phyloP scores from a whole-genome alignment of 2,113 vertebrate genomes.

The Phoxinus phoxinus region DNA sequence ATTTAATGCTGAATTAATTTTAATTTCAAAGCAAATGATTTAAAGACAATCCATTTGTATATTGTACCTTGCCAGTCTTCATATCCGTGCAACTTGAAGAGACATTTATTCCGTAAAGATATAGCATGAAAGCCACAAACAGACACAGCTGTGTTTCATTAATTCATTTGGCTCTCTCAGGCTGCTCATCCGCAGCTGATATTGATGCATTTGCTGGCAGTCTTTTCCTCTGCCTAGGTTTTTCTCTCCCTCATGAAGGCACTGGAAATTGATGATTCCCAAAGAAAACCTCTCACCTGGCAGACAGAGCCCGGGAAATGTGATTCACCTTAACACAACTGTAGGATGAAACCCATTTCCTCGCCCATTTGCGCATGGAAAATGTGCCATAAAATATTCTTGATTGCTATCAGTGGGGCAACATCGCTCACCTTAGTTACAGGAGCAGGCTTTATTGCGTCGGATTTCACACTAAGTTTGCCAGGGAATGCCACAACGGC shows the following conservation, averaged over 20 bases:
- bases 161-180: conserved; percentile 7
- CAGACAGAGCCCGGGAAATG: conserved; percentile 60
- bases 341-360: conserved; percentile 64
- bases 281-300: conserved; percentile 59
- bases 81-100: neutral
- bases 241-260: conserved; percentile 55
- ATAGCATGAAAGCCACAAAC: neutral
- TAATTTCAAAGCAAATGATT: neutral
- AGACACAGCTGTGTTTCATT: conserved; percentile 26
- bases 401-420: conserved; percentile 60
- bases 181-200: conserved; percentile 1
- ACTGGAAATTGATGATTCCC: conserved; percentile 61
- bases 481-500: conserved; percentile 50
- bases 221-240: conserved; percentile 30
- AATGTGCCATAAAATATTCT: conserved; percentile 71
- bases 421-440: conserved; percentile 65
- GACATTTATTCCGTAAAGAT: neutral
- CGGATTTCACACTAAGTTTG: conserved; percentile 61
- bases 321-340: conserved; percentile 61
- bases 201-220: conserved; percentile 34
- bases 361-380: conserved; percentile 65
- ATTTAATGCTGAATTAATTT: neutral
- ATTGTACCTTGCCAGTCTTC: neutral
- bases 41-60: neutral
- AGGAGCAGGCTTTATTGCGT: conserved; percentile 64